Conservation (phyloP, 1,140 invertebrate species). For the Aphaenogaster rudis region DNA sequence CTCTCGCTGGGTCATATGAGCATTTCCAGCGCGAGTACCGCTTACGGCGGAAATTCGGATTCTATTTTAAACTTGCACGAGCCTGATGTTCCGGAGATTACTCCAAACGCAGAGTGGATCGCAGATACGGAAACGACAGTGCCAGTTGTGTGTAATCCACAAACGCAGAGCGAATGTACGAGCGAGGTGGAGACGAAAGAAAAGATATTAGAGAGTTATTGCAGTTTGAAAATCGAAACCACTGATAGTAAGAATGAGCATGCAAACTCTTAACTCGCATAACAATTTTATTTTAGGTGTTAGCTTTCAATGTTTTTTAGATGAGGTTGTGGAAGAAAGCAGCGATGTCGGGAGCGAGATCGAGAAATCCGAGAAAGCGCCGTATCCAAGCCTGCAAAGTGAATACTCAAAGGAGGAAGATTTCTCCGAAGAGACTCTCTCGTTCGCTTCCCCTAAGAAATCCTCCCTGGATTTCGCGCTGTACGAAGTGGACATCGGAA, state of each 20-base stretch:
- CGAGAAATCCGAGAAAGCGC: conserved; percentile 71
- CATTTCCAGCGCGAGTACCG: conserved; percentile 82
- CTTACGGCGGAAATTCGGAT: conserved; percentile 84
- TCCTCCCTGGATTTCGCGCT: conserved; percentile 72
- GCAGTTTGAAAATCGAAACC: conserved; percentile 75
- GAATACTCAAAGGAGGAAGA: conserved; percentile 70
- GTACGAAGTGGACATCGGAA: conserved; percentile 89
- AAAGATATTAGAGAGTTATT: conserved; percentile 78
- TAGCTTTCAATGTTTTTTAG: conserved; percentile 66
- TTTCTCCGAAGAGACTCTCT: conserved; percentile 69
- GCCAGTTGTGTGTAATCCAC: conserved; percentile 57
- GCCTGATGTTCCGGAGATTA: conserved; percentile 82
- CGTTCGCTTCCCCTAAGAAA: conserved; percentile 72
- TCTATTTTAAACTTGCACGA: conserved; percentile 79
- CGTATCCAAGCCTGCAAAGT: conserved; percentile 65
- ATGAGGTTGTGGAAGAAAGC: conserved; percentile 72
- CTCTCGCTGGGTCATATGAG: conserved; percentile 81
- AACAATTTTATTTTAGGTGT: conserved; percentile 15
- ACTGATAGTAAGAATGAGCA: conserved; percentile 77
- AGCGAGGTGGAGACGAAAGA: conserved; percentile 76
- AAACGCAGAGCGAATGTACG: conserved; percentile 58
- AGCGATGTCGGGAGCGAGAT: conserved; percentile 77
- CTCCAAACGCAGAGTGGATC: conserved; percentile 81
- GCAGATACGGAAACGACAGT: conserved; percentile 68
- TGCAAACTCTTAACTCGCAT: background rate